These are phyloP conservation scores for Phodopus roborovskii DNA, from an alignment of 2,113 vertebrate genomes.

Conservation along the genomic window DNA sequence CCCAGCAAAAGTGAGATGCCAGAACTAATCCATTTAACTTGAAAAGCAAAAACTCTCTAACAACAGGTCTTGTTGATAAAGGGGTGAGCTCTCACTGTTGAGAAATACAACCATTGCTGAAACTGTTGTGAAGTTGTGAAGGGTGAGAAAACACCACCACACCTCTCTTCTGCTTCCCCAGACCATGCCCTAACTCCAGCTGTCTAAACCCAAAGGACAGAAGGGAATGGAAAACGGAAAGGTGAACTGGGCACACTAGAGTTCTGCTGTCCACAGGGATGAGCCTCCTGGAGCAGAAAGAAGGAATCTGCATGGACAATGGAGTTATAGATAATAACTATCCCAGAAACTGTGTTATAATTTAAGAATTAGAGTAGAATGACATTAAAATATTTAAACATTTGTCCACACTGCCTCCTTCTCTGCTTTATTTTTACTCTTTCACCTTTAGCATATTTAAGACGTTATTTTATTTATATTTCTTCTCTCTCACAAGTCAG, in stretches of 20 bases:
- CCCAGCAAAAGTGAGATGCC: not conserved
- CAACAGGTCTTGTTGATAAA: not conserved
- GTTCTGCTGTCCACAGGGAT: not conserved
- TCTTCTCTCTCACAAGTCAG: not conserved
- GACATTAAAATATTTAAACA: not conserved
- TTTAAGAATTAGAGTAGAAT: slow-evolving; percentile 1
- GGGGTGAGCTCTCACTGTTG: not conserved
- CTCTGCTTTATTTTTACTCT: slow-evolving; percentile 21
- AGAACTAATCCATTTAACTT: not conserved
- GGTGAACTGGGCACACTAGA: rapidly evolving
- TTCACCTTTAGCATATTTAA: not conserved
- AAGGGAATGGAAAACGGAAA: too few relatives aligned
- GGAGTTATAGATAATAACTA: not conserved
- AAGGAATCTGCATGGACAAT: not conserved
- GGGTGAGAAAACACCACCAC: not conserved
- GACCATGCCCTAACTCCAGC: not conserved
- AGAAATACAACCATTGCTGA: not conserved
- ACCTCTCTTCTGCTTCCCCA: not conserved
- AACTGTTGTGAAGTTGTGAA: not conserved
- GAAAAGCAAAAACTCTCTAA: not conserved
- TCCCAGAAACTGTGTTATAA: not conserved
- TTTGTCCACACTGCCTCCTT: not conserved
- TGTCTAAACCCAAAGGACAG: not conserved
- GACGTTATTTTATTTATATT: not conserved
- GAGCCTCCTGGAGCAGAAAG: not conserved